Percentiles rank a stretch among this genome's conserved stretches.
Evolutionary conservation across 2,888 invertebrate genomes (phyloP).

Genomic region (Pardosa pseudoannulata): DNA sequence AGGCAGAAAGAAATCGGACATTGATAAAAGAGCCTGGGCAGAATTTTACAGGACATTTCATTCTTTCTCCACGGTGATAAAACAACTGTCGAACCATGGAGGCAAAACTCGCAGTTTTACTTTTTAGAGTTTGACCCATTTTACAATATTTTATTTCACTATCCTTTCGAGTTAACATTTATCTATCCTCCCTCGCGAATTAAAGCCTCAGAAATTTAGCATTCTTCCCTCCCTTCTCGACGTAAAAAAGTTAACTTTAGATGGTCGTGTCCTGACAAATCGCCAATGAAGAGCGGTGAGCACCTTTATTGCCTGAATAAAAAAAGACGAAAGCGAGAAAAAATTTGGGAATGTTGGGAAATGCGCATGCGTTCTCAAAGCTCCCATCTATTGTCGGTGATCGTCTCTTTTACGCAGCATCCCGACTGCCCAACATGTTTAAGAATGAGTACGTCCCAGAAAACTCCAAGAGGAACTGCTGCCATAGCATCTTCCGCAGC

Average conservation of each 20-base stretch:
- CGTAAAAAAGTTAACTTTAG: constrained; percentile 1
- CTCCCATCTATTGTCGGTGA: neutral
- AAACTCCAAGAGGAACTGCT: neutral
- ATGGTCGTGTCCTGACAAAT: neutral
- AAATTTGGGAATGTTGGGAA: neutral
- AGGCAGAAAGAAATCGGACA: too few species aligned
- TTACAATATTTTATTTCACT: neutral
- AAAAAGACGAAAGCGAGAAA: neutral
- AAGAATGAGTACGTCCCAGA: constrained; percentile 15
- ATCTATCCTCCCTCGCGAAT: neutral
- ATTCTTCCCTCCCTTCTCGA: neutral
- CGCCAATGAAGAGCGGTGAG: neutral
- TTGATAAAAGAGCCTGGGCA: neutral
- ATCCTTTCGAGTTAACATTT: neutral
- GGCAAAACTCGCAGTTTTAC: neutral
- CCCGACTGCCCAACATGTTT: constrained; percentile 14
- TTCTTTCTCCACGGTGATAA: neutral
- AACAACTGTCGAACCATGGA: neutral
- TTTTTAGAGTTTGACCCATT: neutral
- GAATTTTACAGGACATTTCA: neutral
- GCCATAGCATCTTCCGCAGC: neutral
- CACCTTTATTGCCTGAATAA: constrained; percentile 1
- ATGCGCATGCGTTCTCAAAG: neutral
- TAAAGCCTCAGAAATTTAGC: neutral
- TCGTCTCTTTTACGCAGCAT: constrained; percentile 4